Evolutionary conservation across 2,888 invertebrate genomes (phyloP).

Genomic region (Syrphus vitripennis): DNA sequence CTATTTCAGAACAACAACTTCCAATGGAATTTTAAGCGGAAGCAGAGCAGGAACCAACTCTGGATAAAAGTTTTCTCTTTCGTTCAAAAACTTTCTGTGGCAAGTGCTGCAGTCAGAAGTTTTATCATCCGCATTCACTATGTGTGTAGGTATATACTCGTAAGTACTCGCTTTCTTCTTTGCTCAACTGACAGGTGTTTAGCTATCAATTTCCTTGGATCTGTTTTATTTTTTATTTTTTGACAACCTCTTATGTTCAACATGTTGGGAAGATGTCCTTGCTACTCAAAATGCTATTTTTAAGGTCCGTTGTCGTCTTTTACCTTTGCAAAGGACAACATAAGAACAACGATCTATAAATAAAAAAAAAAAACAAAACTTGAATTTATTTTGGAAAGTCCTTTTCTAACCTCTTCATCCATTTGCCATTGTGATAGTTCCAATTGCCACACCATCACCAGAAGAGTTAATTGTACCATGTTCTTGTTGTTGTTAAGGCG

Average conservation of each 20-base stretch:
- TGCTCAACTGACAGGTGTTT: conserved; percentile 38
- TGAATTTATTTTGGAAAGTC: background rate
- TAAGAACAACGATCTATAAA: conserved; percentile 4
- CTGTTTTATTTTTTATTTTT: background rate
- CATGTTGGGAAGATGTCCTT: conserved; percentile 43
- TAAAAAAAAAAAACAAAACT: background rate
- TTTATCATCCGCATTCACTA: conserved; percentile 10
- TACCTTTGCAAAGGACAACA: background rate
- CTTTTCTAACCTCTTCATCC: background rate
- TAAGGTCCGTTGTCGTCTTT: background rate
- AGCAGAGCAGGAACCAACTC: background rate
- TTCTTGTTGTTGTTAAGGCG: background rate
- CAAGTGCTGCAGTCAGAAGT: conserved; percentile 31
- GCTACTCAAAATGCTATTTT: conserved; percentile 30
- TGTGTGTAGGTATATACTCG: too few relatives aligned
- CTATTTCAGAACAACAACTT: background rate
- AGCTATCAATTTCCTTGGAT: conserved; percentile 14
- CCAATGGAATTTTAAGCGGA: conserved; percentile 18
- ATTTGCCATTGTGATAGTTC: conserved; percentile 17
- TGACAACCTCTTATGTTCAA: background rate
- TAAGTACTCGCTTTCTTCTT: background rate
- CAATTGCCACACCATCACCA: conserved; percentile 42
- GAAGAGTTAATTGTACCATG: conserved; percentile 30
- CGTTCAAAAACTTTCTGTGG: conserved; percentile 28
- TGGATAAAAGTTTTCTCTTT: background rate